A percentile compares a stretch with the other conserved stretches of the same genome.
Conservation (phyloP, 2,888 invertebrate species). For the Drosophila multiciliata region DNA sequence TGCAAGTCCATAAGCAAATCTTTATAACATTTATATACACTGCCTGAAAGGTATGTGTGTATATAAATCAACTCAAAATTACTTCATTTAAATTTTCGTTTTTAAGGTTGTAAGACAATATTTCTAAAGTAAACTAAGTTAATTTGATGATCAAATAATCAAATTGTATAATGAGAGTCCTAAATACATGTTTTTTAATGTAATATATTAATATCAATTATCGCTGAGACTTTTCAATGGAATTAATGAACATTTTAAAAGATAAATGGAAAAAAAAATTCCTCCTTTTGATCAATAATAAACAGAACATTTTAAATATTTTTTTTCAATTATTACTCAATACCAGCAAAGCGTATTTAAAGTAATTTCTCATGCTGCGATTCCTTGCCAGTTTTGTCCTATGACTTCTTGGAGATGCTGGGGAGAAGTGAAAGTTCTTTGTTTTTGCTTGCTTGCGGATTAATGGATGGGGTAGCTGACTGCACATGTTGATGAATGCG, state of each 20-base stretch:
- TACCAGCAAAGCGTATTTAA: conserved; percentile 18
- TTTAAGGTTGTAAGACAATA: background rate
- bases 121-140: background rate
- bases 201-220: too few species aligned
- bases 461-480: conserved; percentile 22
- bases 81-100: background rate
- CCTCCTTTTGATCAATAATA: background rate
- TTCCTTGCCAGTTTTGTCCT: background rate
- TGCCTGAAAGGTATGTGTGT: background rate
- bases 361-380: background rate
- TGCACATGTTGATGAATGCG: conserved; percentile 77
- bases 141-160: too few species aligned
- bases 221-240: background rate
- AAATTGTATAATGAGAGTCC: background rate
- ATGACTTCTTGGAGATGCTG: conserved; percentile 41
- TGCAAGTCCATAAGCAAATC: conserved; percentile 59
- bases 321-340: background rate
- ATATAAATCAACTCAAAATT: background rate
- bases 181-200: too few species aligned
- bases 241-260: background rate
- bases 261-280: background rate
- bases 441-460: conserved; percentile 13
- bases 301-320: background rate
- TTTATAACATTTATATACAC: conserved; percentile 65
- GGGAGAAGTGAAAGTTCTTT: conserved; percentile 64